These are phyloP conservation scores for Leucophenga montana DNA, from an alignment of 2,888 invertebrate genomes.

Conservation along the genomic window DNA sequence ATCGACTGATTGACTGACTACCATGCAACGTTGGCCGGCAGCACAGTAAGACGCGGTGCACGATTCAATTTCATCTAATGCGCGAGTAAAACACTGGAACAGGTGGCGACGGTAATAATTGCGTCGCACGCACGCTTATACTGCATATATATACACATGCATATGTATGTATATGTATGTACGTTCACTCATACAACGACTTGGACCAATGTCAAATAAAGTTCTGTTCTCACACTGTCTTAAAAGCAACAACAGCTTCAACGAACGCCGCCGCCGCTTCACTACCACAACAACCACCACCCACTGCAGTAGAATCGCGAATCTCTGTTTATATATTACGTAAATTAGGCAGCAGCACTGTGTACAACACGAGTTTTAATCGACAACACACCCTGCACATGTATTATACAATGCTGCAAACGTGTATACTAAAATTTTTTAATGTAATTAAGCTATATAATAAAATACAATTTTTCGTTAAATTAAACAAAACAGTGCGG, in stretches of 20 bases:
- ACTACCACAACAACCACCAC: not conserved
- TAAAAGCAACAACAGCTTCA: slow-evolving; percentile 8
- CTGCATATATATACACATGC: not conserved
- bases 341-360: slow-evolving; percentile 18
- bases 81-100: slow-evolving; percentile 33
- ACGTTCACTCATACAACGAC: not conserved
- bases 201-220: slow-evolving; percentile 27
- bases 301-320: slow-evolving; percentile 7
- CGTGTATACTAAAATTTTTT: not conserved
- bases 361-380: not conserved
- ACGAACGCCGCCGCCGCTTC: slow-evolving; percentile 23
- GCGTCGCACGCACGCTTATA: slow-evolving; percentile 10
- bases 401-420: not conserved
- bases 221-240: slow-evolving; percentile 4
- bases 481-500: not conserved
- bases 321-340: slow-evolving; percentile 31
- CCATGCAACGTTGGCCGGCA: no score
- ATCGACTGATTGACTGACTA: no score
- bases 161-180: no score
- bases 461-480: not conserved
- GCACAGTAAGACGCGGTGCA: no score
- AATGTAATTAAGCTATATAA: not conserved
- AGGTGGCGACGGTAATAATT: slow-evolving; percentile 34
- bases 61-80: no score
- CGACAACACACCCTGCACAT: not conserved